phyloP scores from a whole-genome alignment of 1,140 invertebrate genomes.

The Lucilia sericata region DNA sequence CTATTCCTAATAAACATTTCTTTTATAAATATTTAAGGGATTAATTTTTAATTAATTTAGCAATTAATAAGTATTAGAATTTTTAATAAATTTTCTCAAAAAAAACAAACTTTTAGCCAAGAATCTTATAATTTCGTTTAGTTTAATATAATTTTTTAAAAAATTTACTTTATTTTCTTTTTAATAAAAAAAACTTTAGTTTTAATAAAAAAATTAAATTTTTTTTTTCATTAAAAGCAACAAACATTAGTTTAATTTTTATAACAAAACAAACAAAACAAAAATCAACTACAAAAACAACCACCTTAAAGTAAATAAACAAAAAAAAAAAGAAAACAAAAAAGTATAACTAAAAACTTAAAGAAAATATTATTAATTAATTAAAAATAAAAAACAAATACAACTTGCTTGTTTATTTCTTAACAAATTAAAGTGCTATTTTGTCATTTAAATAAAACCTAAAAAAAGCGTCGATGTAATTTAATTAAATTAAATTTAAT shows the following conservation, averaged over 20 bases:
- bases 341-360: not conserved
- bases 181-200: not conserved
- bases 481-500: conserved; percentile 29
- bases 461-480: conserved; percentile 33
- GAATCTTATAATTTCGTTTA: not conserved
- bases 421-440: conserved; percentile 28
- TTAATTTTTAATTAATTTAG: too few relatives aligned
- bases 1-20: too few relatives aligned
- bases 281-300: conserved; percentile 47
- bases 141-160: not conserved
- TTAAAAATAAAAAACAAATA: conserved; percentile 24
- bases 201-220: not conserved
- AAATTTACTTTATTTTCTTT: not conserved
- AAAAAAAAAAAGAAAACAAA: conserved; percentile 7
- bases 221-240: conserved; percentile 43
- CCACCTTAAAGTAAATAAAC: conserved; percentile 20
- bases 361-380: conserved; percentile 3
- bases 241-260: conserved; percentile 57
- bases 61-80: too few relatives aligned
- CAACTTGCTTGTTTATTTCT: conserved; percentile 24
- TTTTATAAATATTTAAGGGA: too few relatives aligned
- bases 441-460: conserved; percentile 31
- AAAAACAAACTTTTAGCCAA: not conserved
- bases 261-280: conserved; percentile 46
- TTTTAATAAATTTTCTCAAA: not conserved